Conservation (phyloP, 2,888 invertebrate species). For the Agrotis ipsilon region DNA sequence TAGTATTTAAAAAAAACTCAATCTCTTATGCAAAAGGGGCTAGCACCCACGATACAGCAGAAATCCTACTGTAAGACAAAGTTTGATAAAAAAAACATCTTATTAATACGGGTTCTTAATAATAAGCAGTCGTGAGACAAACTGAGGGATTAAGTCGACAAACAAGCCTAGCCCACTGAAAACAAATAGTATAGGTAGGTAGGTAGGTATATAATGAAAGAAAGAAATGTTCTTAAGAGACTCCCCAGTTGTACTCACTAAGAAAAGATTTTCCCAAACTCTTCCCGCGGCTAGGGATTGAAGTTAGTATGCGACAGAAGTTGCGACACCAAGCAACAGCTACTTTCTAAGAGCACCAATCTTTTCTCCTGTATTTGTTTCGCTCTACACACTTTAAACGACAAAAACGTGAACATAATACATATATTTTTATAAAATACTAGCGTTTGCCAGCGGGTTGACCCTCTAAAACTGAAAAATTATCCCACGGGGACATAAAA, state of each 20-base stretch:
- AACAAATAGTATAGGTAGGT: conserved; percentile 4
- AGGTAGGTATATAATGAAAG: too few species aligned
- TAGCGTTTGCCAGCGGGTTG: too few species aligned
- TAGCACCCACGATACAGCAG: too few species aligned
- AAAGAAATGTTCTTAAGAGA: conserved; percentile 17
- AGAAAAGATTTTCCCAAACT: conserved; percentile 28
- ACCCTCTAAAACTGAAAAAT: too few species aligned
- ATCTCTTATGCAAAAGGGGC: too few species aligned
- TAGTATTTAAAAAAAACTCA: too few species aligned
- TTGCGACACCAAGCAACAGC: conserved; percentile 13
- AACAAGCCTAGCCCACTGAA: not conserved
- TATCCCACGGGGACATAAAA: too few species aligned
- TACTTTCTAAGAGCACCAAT: conserved; percentile 3
- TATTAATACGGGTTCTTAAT: too few species aligned
- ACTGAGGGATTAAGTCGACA: not conserved
- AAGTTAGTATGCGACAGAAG: conserved; percentile 30
- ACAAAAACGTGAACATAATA: conserved; percentile 47
- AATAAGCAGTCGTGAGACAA: not conserved
- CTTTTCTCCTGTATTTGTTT: conserved; percentile 20
- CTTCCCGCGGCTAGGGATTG: not conserved
- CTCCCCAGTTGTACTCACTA: conserved; percentile 10
- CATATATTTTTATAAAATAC: conserved; percentile 43
- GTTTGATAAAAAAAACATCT: too few species aligned
- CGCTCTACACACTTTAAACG: conserved; percentile 18
- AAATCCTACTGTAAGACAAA: too few species aligned